Conservation (phyloP, 2,888 invertebrate genomes). For the Tachina lurida region DNA sequence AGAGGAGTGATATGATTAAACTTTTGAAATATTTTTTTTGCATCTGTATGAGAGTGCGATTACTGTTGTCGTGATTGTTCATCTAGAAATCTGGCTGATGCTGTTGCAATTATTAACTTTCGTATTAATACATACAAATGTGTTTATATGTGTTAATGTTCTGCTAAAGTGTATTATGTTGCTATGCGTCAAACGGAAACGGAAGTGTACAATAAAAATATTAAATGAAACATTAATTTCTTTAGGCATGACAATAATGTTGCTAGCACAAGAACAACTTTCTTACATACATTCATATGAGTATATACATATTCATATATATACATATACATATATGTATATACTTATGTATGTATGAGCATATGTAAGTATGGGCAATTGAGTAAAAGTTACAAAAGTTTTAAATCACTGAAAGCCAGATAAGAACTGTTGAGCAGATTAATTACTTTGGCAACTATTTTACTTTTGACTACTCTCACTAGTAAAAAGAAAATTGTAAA, state of each 20-base stretch:
- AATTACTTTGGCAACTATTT: not conserved
- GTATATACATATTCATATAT: not conserved
- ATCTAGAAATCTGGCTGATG: conserved; percentile 20
- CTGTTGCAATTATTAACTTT: conserved; percentile 53
- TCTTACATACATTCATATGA: not conserved
- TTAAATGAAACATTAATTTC: conserved; percentile 25
- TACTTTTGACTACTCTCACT: no score
- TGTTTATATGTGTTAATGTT: conserved; percentile 19
- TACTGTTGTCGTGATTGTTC: not conserved
- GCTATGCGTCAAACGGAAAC: conserved; percentile 70
- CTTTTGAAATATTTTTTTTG: conserved; percentile 23
- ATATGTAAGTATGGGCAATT: not conserved
- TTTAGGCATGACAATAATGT: conserved; percentile 41
- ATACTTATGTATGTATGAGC: not conserved
- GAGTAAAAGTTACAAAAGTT: conserved; percentile 5
- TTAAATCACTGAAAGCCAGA: conserved; percentile 20
- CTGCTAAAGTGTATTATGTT: conserved; percentile 57
- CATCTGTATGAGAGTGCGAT: not conserved
- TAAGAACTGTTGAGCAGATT: not conserved
- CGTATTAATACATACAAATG: not conserved
- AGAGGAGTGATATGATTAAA: conserved; percentile 61
- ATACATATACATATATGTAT: not conserved
- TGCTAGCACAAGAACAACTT: conserved; percentile 28
- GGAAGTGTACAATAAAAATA: conserved; percentile 68
- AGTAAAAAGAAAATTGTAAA: no score